Conservation (phyloP, 2,888 invertebrate species). For the Leptinotarsa tumamoca region DNA sequence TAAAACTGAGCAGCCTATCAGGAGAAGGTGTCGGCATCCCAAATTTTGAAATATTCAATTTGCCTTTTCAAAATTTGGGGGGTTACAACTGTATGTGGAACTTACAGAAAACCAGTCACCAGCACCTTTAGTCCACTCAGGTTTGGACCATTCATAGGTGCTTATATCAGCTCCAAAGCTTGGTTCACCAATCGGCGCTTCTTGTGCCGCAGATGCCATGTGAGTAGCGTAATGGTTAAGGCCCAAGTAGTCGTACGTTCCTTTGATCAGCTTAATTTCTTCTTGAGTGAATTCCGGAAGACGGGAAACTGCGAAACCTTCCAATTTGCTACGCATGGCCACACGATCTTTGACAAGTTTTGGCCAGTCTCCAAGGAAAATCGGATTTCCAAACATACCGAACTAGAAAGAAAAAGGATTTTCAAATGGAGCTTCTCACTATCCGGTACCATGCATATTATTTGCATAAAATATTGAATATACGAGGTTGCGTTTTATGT, state of each 20-base stretch:
- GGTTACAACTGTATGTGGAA: background rate
- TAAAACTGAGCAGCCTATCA: too few species aligned
- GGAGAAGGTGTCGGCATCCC: too few species aligned
- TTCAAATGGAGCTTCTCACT: too few species aligned
- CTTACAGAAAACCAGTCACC: conserved; percentile 60
- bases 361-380: conserved; percentile 78
- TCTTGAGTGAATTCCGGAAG: conserved; percentile 73
- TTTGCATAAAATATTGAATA: too few species aligned
- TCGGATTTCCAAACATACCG: conserved; percentile 68
- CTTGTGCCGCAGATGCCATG: conserved; percentile 60
- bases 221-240: conserved; percentile 80
- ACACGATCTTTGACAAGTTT: conserved; percentile 73
- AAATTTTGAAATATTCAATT: too few species aligned
- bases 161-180: conserved; percentile 62
- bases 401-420: conserved; percentile 39
- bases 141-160: conserved; percentile 59
- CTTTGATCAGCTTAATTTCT: conserved; percentile 73
- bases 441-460: too few species aligned
- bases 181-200: conserved; percentile 30
- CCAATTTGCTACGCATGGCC: conserved; percentile 70
- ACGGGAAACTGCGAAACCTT: conserved; percentile 73
- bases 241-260: conserved; percentile 79
- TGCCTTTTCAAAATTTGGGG: too few species aligned
- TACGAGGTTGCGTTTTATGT: too few species aligned
- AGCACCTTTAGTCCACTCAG: conserved; percentile 56